Evolutionary conservation across 2,113 vertebrate genomes (phyloP).

Genomic region (mouse (Mus musculus)): DNA sequence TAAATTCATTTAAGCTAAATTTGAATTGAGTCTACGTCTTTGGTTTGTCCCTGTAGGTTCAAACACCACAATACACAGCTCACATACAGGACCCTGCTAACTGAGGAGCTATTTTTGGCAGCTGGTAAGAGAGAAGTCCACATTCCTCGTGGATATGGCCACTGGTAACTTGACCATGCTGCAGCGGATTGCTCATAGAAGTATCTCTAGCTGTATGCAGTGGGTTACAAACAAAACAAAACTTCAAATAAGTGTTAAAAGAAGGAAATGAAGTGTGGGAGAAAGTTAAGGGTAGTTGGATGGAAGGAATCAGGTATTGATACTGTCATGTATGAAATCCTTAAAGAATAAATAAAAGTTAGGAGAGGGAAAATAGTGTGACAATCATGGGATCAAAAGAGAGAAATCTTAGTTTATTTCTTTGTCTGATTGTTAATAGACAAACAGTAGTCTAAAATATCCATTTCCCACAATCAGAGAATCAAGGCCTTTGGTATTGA

Average conservation of each 20-base stretch:
- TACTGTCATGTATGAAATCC: not conserved
- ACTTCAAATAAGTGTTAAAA: not conserved
- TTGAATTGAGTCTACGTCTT: not conserved
- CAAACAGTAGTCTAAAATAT: not conserved
- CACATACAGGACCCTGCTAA: not conserved
- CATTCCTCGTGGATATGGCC: not conserved
- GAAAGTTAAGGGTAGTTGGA: not conserved
- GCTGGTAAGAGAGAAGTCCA: not conserved
- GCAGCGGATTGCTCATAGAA: not conserved
- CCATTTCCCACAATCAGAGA: not conserved
- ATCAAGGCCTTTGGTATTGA: not conserved
- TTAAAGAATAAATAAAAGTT: not conserved
- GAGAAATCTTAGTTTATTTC: not conserved
- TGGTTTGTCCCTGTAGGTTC: not conserved
- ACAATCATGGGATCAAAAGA: not conserved
- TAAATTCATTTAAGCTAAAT: not conserved
- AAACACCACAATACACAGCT: not conserved
- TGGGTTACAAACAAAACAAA: not conserved
- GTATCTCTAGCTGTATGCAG: not conserved
- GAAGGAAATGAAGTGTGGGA: not conserved
- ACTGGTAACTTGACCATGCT: not conserved
- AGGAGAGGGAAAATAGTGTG: not conserved
- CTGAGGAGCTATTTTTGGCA: not conserved
- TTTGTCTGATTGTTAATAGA: slow-evolving; percentile 7
- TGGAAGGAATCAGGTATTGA: not conserved